Evolutionary conservation across 2,797 vertebrate genomes (phyloP), one percentile per base, ranked within the genome.

Genomic region (Enteromius unitaeniatus): DNA sequence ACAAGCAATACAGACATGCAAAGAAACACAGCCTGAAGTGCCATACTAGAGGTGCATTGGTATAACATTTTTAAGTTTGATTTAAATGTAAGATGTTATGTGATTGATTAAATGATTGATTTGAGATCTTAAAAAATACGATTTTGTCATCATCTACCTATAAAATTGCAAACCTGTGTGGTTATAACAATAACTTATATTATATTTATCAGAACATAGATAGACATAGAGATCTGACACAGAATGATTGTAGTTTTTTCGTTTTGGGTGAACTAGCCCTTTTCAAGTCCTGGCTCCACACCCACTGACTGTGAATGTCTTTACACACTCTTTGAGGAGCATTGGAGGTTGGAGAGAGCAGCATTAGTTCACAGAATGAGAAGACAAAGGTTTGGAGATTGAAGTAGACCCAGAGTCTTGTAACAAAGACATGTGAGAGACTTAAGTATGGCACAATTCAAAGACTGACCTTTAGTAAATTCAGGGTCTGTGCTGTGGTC

Each of bases 361-460:
- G 26, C 26, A 47, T 81, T 62, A 47, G 37, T 26, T 60, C 62
- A 79, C 34, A 60, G n/a, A 3, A 47, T 60, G 60, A 45, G 67
- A 45, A 40, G 23, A 47, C 68, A 72, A 7, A n/a, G 67, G 53
- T 72, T 47, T 72, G 37, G 40, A 72, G 51, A 60, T 47, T 47
- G 67, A 81, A 34, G 40, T 23, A 72, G 5, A 10, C 53, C 17
- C 10, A 69, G 13, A 58, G 51, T 69, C 17, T 28, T 69, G 23
- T 42, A 53, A 55, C 65, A 70, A 58, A 80, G 49, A 58, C 65
- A 81, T 72, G 23, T n/a, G 23, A 60, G 13, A 76, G 19, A 76
- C 23, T 45, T 62, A 19, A 72, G 26, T n/a, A 31, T 21, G 17
- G 26, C 26, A 1, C 34, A 28, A 70, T 70, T 80, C 17, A 70